A percentile compares a stretch with the other conserved stretches of the same genome.
Evolutionary conservation across 1,140 invertebrate genomes (phyloP).

Genomic region (Mizuhopecten yessoensis): DNA sequence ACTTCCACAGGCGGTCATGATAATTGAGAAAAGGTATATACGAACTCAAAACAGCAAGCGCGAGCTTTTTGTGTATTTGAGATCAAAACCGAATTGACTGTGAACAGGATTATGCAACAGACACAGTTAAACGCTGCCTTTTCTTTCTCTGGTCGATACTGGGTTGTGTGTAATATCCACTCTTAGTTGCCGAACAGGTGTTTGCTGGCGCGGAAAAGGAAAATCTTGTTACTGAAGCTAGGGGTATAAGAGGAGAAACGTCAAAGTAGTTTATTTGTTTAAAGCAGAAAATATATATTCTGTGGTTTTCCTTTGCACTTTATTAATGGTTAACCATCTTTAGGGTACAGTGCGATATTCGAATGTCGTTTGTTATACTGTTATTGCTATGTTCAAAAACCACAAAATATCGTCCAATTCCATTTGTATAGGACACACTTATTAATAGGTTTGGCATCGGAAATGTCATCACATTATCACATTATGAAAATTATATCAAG

Average conservation of each 20-base stretch:
- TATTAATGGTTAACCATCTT: too few species aligned
- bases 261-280: neutral
- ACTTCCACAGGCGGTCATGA: neutral
- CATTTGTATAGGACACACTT: too few species aligned
- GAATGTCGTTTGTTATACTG: too few species aligned
- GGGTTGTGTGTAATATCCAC: neutral
- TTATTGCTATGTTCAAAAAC: too few species aligned
- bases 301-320: too few species aligned
- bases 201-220: neutral
- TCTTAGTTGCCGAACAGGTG: neutral
- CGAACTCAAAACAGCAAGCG: conserved; percentile 19
- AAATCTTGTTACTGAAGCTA: neutral
- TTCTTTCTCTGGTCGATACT: neutral
- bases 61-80: neutral
- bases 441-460: too few species aligned
- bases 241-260: neutral
- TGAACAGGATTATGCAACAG: conserved; percentile 8
- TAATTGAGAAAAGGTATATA: neutral
- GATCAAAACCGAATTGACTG: conserved; percentile 15
- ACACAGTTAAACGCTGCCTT: neutral
- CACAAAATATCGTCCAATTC: too few species aligned
- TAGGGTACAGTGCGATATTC: too few species aligned
- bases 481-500: too few species aligned
- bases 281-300: too few species aligned
- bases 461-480: too few species aligned